Conservation (phyloP, 1,140 invertebrate species). For the Drosophila ercepeae region DNA sequence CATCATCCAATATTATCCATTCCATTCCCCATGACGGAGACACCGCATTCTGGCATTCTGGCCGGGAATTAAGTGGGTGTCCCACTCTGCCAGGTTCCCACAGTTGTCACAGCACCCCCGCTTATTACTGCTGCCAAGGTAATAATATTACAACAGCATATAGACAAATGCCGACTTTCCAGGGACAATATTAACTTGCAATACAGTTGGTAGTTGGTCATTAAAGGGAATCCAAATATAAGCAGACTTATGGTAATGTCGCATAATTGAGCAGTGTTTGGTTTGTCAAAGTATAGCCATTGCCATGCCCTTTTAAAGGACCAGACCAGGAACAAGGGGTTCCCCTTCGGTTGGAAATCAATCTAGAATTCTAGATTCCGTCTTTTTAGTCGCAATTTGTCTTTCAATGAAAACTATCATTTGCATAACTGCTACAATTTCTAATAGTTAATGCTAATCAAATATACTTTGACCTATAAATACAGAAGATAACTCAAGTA, state of each 20-base stretch:
- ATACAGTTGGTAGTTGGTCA: neutral
- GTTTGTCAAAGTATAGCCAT: neutral
- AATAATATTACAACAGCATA: constrained; percentile 30
- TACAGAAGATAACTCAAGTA: neutral
- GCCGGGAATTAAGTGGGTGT: constrained; percentile 13
- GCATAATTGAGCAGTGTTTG: neutral
- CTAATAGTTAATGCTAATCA: neutral
- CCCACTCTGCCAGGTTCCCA: constrained; percentile 49
- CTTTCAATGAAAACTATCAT: neutral
- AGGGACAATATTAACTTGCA: constrained; percentile 14
- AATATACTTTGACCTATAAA: neutral
- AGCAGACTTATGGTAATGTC: neutral
- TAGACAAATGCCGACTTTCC: constrained; percentile 3
- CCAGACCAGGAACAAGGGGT: no score
- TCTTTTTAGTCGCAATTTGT: no score
- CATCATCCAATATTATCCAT: constrained; percentile 11
- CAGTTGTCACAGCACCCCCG: constrained; percentile 38
- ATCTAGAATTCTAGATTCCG: no score
- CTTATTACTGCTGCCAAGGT: constrained; percentile 34
- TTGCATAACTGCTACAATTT: neutral
- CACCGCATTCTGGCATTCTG: constrained; percentile 18
- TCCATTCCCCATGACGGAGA: constrained; percentile 34
- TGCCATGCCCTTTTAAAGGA: neutral
- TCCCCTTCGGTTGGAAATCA: no score
- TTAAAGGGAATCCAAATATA: neutral